phyloP scores from a whole-genome alignment of 1,140 invertebrate species.

The Temnothorax longispinosus region DNA sequence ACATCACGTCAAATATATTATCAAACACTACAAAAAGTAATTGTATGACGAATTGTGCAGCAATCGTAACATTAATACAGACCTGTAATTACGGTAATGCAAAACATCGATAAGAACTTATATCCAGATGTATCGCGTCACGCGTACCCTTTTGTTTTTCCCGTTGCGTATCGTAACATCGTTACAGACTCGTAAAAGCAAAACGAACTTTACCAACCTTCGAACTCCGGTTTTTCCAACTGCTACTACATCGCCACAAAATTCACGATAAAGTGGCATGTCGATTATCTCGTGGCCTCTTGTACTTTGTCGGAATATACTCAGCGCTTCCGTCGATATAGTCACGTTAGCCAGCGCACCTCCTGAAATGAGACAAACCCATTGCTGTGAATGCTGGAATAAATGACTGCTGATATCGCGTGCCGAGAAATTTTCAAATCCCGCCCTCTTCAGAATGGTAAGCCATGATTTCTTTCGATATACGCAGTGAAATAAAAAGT shows the following conservation, averaged over 20 bases:
- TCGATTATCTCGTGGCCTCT: neutral
- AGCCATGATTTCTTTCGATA: neutral
- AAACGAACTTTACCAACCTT: slow-evolving; percentile 45
- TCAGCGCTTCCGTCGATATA: neutral
- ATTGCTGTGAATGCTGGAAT: slow-evolving; percentile 48
- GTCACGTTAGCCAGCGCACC: neutral
- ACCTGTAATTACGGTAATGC: neutral
- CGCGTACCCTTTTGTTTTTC: slow-evolving; percentile 65
- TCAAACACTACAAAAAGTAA: neutral
- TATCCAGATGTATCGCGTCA: slow-evolving; percentile 45
- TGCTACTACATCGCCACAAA: slow-evolving; percentile 28
- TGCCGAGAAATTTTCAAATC: slow-evolving; percentile 63
- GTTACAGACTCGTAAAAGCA: slow-evolving; percentile 40
- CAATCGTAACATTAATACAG: neutral
- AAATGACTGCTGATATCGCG: slow-evolving; percentile 69
- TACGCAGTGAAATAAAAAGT: neutral
- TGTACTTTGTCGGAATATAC: slow-evolving; percentile 1
- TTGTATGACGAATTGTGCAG: neutral
- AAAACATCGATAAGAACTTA: slow-evolving; percentile 46
- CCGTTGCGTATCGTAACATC: slow-evolving; percentile 25
- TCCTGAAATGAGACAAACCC: slow-evolving; percentile 24
- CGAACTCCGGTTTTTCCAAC: slow-evolving; percentile 36
- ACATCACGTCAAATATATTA: neutral
- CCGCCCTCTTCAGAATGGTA: slow-evolving; percentile 39
- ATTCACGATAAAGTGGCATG: slow-evolving; percentile 37